Conservation (phyloP, 2,113 vertebrate species). For the Procavia capensis region DNA sequence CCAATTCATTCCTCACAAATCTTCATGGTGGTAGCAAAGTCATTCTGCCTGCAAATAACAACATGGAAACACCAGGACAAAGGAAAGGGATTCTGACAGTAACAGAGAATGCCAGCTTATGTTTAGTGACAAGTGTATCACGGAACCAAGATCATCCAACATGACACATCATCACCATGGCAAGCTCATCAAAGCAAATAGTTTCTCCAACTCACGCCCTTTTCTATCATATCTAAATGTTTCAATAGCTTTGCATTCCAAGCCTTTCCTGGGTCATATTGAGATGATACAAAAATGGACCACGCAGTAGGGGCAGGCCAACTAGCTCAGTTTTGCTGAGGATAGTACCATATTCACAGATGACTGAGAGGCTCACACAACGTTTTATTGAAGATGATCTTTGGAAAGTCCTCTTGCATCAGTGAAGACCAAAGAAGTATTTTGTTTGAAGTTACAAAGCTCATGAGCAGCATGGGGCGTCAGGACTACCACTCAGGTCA, state of each 20-base stretch:
- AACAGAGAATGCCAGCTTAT: neutral
- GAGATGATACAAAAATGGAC: neutral
- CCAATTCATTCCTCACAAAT: constrained; percentile 40
- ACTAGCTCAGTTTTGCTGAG: neutral
- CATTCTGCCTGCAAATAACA: constrained; percentile 7
- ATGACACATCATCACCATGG: neutral
- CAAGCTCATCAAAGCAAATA: too few relatives aligned
- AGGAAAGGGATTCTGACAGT: neutral
- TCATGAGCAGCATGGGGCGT: neutral
- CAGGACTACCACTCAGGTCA: neutral
- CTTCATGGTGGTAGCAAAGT: neutral
- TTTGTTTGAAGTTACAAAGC: neutral
- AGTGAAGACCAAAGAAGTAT: neutral
- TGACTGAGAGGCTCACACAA: neutral
- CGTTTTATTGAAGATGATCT: neutral
- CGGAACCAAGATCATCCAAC: neutral
- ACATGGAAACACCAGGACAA: neutral
- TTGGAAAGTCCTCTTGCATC: neutral
- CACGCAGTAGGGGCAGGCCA: neutral
- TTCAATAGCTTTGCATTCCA: neutral
- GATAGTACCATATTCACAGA: neutral
- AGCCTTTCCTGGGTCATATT: neutral
- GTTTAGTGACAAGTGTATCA: neutral
- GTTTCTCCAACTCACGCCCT: neutral
- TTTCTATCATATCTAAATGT: neutral